Percentiles rank a stretch among this genome's conserved stretches.
Conservation (phyloP, 2,797 vertebrate species). For the Lepus oiostolus region DNA sequence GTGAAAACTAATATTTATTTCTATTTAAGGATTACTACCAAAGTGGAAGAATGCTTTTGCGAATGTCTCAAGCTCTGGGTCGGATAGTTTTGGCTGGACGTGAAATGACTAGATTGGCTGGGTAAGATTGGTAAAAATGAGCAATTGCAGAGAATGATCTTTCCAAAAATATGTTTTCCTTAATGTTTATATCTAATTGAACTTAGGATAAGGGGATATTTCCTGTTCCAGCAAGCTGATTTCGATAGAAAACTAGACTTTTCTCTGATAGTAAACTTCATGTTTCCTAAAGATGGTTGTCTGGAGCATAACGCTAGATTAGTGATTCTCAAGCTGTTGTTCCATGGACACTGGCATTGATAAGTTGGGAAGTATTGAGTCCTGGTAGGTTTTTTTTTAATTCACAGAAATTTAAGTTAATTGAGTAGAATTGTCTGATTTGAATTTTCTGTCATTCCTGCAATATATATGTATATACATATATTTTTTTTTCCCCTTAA, state of each 20-base stretch:
- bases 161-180: neutral
- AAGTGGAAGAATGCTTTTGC: slow-evolving; percentile 97
- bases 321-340: neutral
- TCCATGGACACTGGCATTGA: neutral
- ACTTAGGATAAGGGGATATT: neutral
- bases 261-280: neutral
- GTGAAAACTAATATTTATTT: slow-evolving; percentile 68
- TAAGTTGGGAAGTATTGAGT: neutral
- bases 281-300: slow-evolving; percentile 15
- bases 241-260: slow-evolving; percentile 57
- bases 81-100: slow-evolving; percentile 97
- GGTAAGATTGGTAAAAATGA: slow-evolving; percentile 89
- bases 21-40: slow-evolving; percentile 97
- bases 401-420: slow-evolving; percentile 65
- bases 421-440: slow-evolving; percentile 55
- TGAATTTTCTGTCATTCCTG: neutral
- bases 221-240: neutral
- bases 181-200: neutral
- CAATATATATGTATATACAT: neutral
- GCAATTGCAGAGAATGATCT: neutral
- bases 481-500: neutral
- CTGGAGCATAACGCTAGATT: slow-evolving; percentile 13
- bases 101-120: slow-evolving; percentile 98
- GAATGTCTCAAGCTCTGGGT: slow-evolving; percentile 98
- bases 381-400: slow-evolving; percentile 9